Base-by-base conservation (phyloP, 2,888 invertebrate species). In the Himalopsyche kuldschensis region DNA sequence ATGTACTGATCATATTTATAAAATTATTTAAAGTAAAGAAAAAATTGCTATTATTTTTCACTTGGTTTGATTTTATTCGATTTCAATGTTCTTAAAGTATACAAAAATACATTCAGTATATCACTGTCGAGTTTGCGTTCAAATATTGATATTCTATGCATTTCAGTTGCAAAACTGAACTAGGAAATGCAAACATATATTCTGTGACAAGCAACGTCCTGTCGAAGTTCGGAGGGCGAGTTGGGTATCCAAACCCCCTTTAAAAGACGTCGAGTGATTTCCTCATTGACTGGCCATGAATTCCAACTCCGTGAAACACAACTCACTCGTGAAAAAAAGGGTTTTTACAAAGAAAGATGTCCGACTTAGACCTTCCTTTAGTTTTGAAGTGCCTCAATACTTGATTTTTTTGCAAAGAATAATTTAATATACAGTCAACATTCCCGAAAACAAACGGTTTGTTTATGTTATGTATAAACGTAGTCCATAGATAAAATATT, bases 241-340 rank as follows among this genome's bases (percentile, higher is more conserved):
- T 55, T 41, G 41, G 41, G 69, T n/a, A n/a, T 69, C 69, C 24
- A 69, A 30, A 4, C 27, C 15, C 27, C 20, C 24, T 69, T 4
- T 27, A 30, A 69, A 69, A 69, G 30, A 24, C 11, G 69, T 69
- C 69, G 27, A 69, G 69, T 69, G 6, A 69, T 69, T 69, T 69
- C 15, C 69, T 69, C 69, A 69, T 69, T 69, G 69, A 69, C 69
- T 69, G 69, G 27, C 15, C 69, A 69, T 69, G 69, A 69, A 69
- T 69, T 69, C 69, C 27, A 27, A 27, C 69, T 69, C 0, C 24
- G 20, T 27, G 15, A 24, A 69, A 24, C 69, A 69, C 69, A 69
- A 27, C 27, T 69, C 69, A 69, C 69, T 27, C 3, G 24, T 27
- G 69, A 20, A 55, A 69, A 27, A 69, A 30, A 30, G 27, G 69